Base-by-base conservation (phyloP, 2,888 invertebrate species). In the Mythimna impura region DNA sequence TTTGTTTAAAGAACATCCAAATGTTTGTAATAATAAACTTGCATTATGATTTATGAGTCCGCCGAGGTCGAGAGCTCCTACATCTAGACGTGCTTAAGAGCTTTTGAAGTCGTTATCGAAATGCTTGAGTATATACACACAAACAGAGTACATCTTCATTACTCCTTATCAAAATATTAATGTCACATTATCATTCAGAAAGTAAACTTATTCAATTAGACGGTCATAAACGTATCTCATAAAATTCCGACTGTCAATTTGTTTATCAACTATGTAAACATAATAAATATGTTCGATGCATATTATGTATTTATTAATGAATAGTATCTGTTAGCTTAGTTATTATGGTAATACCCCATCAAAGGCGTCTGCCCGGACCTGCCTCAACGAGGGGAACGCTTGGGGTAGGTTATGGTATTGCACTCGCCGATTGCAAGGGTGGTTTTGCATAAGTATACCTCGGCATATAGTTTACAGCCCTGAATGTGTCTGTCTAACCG, bases 321-420 rank as follows among this genome's bases (percentile, higher is more conserved):
- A 90, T 87, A 88, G 82, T 84, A 81, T 84, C 82, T 76, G 78
- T 79, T 89, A 84, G 86, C 86, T 89, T 85, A 84, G 91, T 93
- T 93, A 93, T 94, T 93, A 94, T 93, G 93, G 90, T 93, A 94
- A 93, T 94, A 91, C 90, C 89, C 86, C 91, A 92, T 94, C 93
- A 94, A 93, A 93, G 90, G 91, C 91, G 93, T 93, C 93, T 93
- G 91, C 89, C 91, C 91, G 91, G 92, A 92, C 93, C 94, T 93
- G 89, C 92, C 94, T 90, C 93, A 92, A 90, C 90, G 91, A 93
- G 95, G 95, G 95, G 94, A 93, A 91, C 88, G 90, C 91, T 94
- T 94, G 92, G 93, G 94, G 94, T 94, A 94, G 95, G 95, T 92
- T 95, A 94, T 94, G 94, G 94, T 89, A 92, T 92, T 95, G 95